These are phyloP conservation scores for Caenorhabditis brenneri DNA, from an alignment of 1,140 invertebrate species.

Conservation along the genomic window DNA sequence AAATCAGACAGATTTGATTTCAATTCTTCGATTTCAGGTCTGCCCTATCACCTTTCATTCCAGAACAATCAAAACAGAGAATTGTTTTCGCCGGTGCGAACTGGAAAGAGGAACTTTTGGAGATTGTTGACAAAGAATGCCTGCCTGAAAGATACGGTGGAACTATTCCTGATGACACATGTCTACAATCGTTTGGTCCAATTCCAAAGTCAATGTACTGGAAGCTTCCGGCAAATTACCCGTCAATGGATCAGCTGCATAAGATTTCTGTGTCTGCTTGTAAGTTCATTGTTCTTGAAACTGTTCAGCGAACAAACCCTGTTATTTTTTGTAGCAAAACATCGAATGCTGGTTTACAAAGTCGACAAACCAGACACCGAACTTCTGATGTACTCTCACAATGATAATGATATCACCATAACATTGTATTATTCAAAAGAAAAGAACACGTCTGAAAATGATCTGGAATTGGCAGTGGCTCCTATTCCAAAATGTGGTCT, in stretches of 20 bases:
- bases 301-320: neutral
- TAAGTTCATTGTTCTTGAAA: neutral
- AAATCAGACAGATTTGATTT: neutral
- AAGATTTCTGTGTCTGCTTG: conserved; percentile 51
- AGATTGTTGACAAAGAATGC: conserved; percentile 44
- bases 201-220: conserved; percentile 50
- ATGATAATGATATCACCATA: conserved; percentile 47
- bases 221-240: conserved; percentile 38
- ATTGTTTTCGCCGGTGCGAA: conserved; percentile 49
- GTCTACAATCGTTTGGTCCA: neutral
- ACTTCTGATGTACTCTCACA: conserved; percentile 44
- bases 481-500: conserved; percentile 41
- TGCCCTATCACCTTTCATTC: conserved; percentile 50
- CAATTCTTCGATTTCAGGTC: neutral
- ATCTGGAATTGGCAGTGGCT: conserved; percentile 31
- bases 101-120: conserved; percentile 51
- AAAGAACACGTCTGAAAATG: neutral
- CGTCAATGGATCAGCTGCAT: conserved; percentile 41
- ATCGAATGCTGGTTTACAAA: conserved; percentile 32
- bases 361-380: conserved; percentile 11
- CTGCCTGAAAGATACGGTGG: conserved; percentile 54
- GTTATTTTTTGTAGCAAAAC: conserved; percentile 28
- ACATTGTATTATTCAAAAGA: conserved; percentile 39
- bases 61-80: conserved; percentile 48
- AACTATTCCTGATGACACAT: conserved; percentile 36